Percentiles rank a stretch among this genome's conserved stretches.
These are phyloP conservation scores for Fabriciana adippe DNA, from an alignment of 2,888 invertebrate species.

Conservation along the genomic window DNA sequence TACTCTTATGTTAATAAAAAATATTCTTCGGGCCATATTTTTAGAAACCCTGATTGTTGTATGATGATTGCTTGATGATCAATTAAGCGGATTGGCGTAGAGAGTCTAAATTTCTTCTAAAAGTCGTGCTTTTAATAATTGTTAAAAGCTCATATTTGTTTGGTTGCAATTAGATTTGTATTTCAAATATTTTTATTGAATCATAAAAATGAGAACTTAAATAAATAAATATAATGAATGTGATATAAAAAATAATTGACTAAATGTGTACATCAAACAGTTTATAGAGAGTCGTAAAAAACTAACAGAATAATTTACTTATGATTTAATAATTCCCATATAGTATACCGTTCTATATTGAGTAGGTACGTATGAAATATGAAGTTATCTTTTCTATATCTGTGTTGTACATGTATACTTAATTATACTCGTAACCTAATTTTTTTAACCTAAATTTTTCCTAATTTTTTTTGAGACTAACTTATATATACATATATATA, in stretches of 20 bases:
- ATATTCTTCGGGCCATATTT: constrained; percentile 3
- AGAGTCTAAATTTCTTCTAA: constrained; percentile 21
- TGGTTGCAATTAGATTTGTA: constrained; percentile 23
- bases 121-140: constrained; percentile 34
- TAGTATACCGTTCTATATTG: no score
- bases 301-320: no score
- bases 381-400: no score
- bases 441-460: no score
- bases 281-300: no score
- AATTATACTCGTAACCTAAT: no score
- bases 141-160: constrained; percentile 22
- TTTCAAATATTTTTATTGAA: constrained; percentile 21
- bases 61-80: constrained; percentile 34
- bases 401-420: no score
- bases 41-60: constrained; percentile 7
- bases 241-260: neutral
- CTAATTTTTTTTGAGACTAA: no score
- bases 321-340: no score
- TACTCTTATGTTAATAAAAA: neutral
- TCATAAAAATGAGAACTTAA: constrained; percentile 12
- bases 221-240: neutral
- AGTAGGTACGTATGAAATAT: no score
- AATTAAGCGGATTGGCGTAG: constrained; percentile 34
- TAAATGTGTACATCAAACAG: no score
- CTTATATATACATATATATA: no score